Base-by-base conservation (phyloP, 2,113 vertebrate species). In the Dicaeum eximium region DNA sequence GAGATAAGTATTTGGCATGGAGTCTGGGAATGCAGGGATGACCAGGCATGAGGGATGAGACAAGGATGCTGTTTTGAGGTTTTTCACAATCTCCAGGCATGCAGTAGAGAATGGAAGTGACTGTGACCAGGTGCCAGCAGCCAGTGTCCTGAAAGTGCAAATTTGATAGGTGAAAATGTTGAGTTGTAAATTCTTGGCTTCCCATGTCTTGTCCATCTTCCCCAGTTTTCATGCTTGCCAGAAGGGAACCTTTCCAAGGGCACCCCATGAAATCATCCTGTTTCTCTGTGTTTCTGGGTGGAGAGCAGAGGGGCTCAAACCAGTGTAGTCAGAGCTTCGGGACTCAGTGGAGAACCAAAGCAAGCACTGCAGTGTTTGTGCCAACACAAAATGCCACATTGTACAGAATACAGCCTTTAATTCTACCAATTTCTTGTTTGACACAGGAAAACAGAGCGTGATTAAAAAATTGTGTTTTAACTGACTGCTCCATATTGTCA, bases 401-500 rank as follows among this genome's bases (percentile, higher is more conserved):
- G 80, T 17, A 3, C 65, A 93, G 91, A 95, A 80, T 88, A 82
- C 82, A 95, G 90, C 80, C 85, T 96, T 94, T 94, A 96, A 96
- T 97, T 96, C 90, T 93, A 96, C 87, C 94, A 92, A 67, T 95
- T 95, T 96, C 94, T 95, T 83, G 88, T 96, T 97, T 0, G 40
- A 92, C 88, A 90, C 67, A 86, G 72, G 90, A 96, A 96, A 95
- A 94, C 94, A 95, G 94, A 95, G 94, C 2, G 3, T 96, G 95
- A 97, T 96, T 96, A 93, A 96, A 96, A 96, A 96, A 95, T 94
- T 92, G 88, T 96, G 90, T 96, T 88, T 97, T 97, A 96, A 96
- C 93, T 95, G 95, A 95, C 88, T 96, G 94, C 88, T 96, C 96
- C 96, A 96, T 95, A 97, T 93, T 97, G 92, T 96, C 93, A 96